Evolutionary conservation across 2,113 vertebrate species (phyloP), one percentile per base, ranked within the genome.

Genomic region (Xenopus laevis): DNA sequence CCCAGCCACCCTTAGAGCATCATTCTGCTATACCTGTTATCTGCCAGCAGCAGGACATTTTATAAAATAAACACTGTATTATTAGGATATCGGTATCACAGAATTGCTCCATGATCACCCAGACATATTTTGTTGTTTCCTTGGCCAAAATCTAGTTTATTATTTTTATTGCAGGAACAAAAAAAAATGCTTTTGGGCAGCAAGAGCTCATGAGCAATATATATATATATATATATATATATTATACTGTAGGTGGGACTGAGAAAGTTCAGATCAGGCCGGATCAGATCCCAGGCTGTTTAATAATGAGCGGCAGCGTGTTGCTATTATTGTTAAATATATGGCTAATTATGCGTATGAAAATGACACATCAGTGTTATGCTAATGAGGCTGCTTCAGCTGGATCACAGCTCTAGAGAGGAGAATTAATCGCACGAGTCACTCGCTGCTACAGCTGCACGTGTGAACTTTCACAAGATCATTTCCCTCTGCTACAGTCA

Each of bases 261-360:
- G 46, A 46, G 79, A 86, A 85, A 85, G 90, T 90, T 91, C 89
- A 92, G 85, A 87, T 87, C 86, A 85, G 91, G 89, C 89, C 89
- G 89, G 89, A 90, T 88, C 89, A 86, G 82, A 89, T 85, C 90
- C 83, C 81, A 71, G 81, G 88, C 89, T 91, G 90, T 85, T 91
- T 89, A 91, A 88, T 79, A 86, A 90, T 91, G 87, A 91, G 91
- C 90, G 88, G 91, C 92, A 90, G 88, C 89, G 84, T 91, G 90
- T 89, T 91, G 91, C 89, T 89, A 92, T 93, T 92, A 93, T 92
- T 94, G 95, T 95, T 96, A 98, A 98, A 96, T 95, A 96, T 94
- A 95, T 94, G 94, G 90, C 92, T 98, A 98, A 99, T 99, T 97
- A 98, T 94, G 93, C 95, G 94, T 94, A 95, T 96, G 94, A 96